Evolutionary conservation across 2,113 vertebrate genomes (phyloP), one percentile per base, ranked within the genome.

Genomic region (Grammomys surdaster): DNA sequence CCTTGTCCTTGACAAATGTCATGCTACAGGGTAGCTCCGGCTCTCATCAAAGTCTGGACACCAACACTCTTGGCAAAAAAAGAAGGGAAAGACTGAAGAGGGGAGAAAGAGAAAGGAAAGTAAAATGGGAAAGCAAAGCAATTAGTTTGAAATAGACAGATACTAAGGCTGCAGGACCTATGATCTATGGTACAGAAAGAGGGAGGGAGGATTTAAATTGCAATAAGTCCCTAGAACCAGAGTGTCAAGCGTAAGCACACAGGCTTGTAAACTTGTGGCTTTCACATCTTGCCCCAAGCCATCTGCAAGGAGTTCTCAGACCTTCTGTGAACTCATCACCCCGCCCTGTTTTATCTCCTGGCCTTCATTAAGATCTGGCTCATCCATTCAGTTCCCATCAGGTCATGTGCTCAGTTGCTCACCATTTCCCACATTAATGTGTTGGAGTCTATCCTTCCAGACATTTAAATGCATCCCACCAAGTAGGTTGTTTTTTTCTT

Each of bases 211-310:
- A 48, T 48, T 95, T 90, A 7, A 73, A 91, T 88, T 91, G 69
- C 67, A 95, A 65, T 69, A 96, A 80, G 88, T 87, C 76, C 89
- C 78, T 92, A 76, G 88, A 89, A 92, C 77, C 70, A 82, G 92
- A 95, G 58, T 90, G 82, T 88, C 67, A 63, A 95, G 58, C 94
- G 90, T 26, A 95, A 95, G 58, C 95, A 93, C 33, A 95, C 92
- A 88, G 95, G 95, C 84, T 92, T 95, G 40, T 96, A 96, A 96
- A 88, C 76, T 88, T 93, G 92, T 78, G 94, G 88, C 90, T 95
- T 90, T 95, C 88, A 54, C 76, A 88, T 89, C 81, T 93, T 96
- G 72, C 85, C 95, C 81, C 85, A 89, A 80, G 93, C 88, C 88
- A 97, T 93, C 70, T 43, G 51, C 26, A 7, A 43, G 63, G 76